phyloP scores from a whole-genome alignment of 2,888 invertebrate genomes.

The Drosophila yooni region DNA sequence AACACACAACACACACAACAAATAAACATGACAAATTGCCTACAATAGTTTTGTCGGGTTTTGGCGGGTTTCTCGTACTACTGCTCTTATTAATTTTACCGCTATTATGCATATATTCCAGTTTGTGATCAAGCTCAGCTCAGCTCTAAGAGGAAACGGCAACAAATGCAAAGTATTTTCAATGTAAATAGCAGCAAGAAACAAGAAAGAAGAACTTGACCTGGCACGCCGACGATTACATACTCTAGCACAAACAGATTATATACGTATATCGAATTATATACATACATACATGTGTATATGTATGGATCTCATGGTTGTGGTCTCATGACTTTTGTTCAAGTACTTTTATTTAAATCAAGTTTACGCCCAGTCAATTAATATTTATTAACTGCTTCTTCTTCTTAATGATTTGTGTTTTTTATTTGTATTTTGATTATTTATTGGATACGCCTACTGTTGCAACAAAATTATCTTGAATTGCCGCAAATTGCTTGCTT shows the following conservation, averaged over 20 bases:
- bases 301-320: not conserved
- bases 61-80: not conserved
- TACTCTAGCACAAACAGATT: not conserved
- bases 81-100: not conserved
- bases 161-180: slow-evolving; percentile 9
- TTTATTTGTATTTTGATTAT: not conserved
- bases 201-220: not conserved
- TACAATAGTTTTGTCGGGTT: not conserved
- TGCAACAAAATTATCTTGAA: not conserved
- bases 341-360: slow-evolving; percentile 21
- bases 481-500: not conserved
- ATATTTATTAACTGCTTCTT: slow-evolving; percentile 33
- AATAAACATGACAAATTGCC: not conserved
- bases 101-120: not conserved
- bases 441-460: not conserved
- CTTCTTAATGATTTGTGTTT: not conserved
- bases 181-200: slow-evolving; percentile 7
- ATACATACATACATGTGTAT: not conserved
- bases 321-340: not conserved
- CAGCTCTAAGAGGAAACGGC: slow-evolving; percentile 1
- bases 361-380: slow-evolving; percentile 60
- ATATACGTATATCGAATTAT: not conserved
- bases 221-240: not conserved
- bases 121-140: not conserved
- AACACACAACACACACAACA: too few relatives aligned